Evolutionary conservation across 2,888 invertebrate genomes (phyloP), one percentile per base, ranked within the genome.

Genomic region (Hemicrepidius hirtus): DNA sequence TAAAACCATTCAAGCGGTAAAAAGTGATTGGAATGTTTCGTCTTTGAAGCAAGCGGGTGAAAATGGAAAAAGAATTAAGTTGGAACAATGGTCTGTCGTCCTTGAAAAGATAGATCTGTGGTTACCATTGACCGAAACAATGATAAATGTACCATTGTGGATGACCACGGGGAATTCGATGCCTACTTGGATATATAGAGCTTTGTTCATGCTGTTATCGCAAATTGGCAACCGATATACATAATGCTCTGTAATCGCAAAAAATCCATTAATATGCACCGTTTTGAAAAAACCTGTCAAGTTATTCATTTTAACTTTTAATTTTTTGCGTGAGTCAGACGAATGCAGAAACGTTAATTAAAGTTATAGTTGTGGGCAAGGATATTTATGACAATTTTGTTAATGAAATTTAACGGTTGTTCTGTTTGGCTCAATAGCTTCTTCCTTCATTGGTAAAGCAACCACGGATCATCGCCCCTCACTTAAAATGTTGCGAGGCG

Each of bases 131-230:
- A 71, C 71, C 72, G 72, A 70, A 77, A 74, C 74, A 77, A 77
- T 76, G 76, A 77, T 76, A 77, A 76, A 77, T 77, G 73, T 68
- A 76, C 60, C 73, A 76, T 77, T 76, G 72, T 70, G 63, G 74
- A 74, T 74, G 77, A 75, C 75, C 76, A 68, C 72, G n/a, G 65
- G 65, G 77, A 76, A 77, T 76, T 73, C 64, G 67, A 71, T 70
- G 63, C 55, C 67, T 16, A 49, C 49, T 49, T 16, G 32, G 21
- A 55, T 32, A 44, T 55, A 24, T 50, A 37, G 16, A 40, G 50
- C 46, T 50, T 59, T 50, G 35, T 40, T 59, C 63, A 50, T 46
- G 28, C 40, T 37, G 40, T n/a, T 20, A 35, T 35, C 12, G 28
- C 28, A 32, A 53, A 41, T 62, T 24, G 6, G 7, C 12, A 50